These are phyloP conservation scores for Heterocephalus glaber DNA, from an alignment of 2,113 vertebrate species.

Conservation along the genomic window DNA sequence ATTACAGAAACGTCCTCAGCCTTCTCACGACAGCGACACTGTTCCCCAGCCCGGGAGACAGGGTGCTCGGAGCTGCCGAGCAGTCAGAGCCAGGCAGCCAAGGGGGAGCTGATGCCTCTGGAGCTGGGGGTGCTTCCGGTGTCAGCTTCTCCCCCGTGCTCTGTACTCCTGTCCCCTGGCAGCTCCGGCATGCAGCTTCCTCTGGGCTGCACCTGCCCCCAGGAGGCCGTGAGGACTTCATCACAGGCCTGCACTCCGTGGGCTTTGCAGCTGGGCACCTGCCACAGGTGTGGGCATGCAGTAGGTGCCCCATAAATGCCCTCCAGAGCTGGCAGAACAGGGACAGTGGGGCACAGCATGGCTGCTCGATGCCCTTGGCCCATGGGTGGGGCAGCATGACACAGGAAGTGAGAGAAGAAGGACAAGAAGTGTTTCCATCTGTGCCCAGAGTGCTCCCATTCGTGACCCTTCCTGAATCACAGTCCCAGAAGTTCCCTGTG, in stretches of 20 bases:
- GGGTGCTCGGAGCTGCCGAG: conserved; percentile 49
- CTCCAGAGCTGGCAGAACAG: not conserved
- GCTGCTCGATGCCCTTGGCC: not conserved
- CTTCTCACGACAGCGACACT: conserved; percentile 63
- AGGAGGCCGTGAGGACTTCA: not conserved
- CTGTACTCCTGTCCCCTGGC: not conserved
- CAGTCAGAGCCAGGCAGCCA: conserved; percentile 25
- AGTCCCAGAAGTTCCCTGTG: not conserved
- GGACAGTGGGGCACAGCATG: not conserved
- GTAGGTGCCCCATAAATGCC: not conserved
- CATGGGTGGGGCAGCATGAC: not conserved
- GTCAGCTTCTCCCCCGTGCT: conserved; percentile 61
- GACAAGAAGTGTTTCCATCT: too few relatives aligned
- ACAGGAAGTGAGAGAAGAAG: not conserved
- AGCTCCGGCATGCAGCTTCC: not conserved
- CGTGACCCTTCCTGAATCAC: not conserved
- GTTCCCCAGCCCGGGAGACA: conserved; percentile 65
- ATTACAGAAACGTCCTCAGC: conserved; percentile 72
- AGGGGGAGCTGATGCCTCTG: conserved; percentile 50
- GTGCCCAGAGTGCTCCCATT: too few relatives aligned
- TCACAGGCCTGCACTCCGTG: not conserved
- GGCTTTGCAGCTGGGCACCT: not conserved
- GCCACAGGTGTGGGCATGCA: not conserved
- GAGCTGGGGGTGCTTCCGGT: not conserved
- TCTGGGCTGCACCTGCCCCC: not conserved